Conservation (phyloP, 2,113 vertebrate species). For the western clawed frog (Xenopus tropicalis) region DNA sequence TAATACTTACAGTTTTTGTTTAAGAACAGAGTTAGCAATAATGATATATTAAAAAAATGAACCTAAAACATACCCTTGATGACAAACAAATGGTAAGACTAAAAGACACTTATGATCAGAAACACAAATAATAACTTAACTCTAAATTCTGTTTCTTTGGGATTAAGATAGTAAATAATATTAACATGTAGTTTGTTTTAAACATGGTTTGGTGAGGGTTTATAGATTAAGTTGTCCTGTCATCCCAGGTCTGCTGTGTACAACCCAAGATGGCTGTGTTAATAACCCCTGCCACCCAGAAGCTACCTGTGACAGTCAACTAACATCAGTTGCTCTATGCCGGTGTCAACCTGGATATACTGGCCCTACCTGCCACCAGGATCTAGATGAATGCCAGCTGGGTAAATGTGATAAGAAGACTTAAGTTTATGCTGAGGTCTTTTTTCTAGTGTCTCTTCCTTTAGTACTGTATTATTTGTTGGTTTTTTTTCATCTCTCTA, state of each 20-base stretch:
- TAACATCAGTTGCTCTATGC: constrained; percentile 50
- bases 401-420: constrained; percentile 45
- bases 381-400: constrained; percentile 61
- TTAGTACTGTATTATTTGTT: background rate
- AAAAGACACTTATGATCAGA: too few species aligned
- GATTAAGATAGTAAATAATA: too few species aligned
- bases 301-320: constrained; percentile 61
- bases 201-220: too few species aligned
- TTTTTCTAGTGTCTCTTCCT: background rate
- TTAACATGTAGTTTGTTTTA: too few species aligned
- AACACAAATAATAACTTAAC: too few species aligned
- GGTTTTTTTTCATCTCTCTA: background rate
- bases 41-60: too few species aligned
- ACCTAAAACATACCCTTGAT: too few species aligned
- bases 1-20: too few species aligned
- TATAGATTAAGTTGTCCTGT: too few species aligned
- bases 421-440: background rate
- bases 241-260: constrained; percentile 57
- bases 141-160: too few species aligned
- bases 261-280: constrained; percentile 58
- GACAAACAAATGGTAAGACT: too few species aligned
- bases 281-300: constrained; percentile 55
- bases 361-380: constrained; percentile 56
- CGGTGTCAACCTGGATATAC: constrained; percentile 60
- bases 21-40: too few species aligned